Base-by-base conservation (phyloP, 2,888 invertebrate genomes). In the Drosophila setosimentum region DNA sequence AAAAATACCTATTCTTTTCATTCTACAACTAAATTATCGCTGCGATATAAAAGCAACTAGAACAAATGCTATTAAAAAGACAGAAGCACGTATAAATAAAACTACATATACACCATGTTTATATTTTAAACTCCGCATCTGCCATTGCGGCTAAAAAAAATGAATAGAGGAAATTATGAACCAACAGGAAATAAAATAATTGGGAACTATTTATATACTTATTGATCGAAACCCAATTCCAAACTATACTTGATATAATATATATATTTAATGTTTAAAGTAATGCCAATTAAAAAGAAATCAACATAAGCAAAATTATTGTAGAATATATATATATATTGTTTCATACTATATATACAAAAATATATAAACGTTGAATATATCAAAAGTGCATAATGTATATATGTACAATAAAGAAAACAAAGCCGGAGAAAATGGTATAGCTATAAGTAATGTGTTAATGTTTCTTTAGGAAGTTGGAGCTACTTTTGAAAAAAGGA, bases 31-130 rank as follows among this genome's bases (percentile, higher is more conserved):
- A 73, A 76, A 78, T 84, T 84, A 87, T 84, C 84, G 82, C 80
- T 87, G 84, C 84, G 84, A 84, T 84, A 87, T 84, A 84, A 84
- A 82, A 83, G 70, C 58, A 62, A 79, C 70, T 74, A 74, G 65
- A 83, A 80, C 73, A 76, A 82, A 76, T 72, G 55, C 64, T 64
- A 53, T 45, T 72, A 24, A 32, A 59, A 53, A 59, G 13, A 30
- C 21, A n/a, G 30, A 54, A 50, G 11, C 45, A 40, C 7, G n/a
- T 30, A 53, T 29, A 70, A 45, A 37, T 49, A 61, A 51, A 51
- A 11, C 48, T 62, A 30, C 29, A 27, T 65, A 29, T 27, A 30
- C n/a, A 33, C 24, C n/a, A 48, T 16, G 30, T 42, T 42, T 49
- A 58, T 64, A 73, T 69, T 54, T 54, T 24, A 42, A 66, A 49